These are phyloP conservation scores for Tribolium freemani DNA, from an alignment of 2,888 invertebrate species.

Conservation along the genomic window DNA sequence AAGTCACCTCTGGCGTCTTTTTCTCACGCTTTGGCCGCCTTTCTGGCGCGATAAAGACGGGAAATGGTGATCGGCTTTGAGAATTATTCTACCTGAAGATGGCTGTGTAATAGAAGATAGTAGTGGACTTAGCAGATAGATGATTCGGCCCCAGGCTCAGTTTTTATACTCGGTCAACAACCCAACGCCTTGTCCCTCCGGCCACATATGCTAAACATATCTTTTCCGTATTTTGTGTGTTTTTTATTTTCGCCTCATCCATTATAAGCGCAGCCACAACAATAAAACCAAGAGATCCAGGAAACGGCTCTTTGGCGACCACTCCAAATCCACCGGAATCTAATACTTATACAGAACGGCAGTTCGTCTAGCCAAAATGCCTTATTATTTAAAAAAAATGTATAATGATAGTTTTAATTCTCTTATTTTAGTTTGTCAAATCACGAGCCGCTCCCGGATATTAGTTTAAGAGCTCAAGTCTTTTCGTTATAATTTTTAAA, in stretches of 20 bases:
- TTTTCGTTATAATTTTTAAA: too few relatives aligned
- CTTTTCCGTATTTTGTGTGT: conserved; percentile 50
- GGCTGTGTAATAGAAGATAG: conserved; percentile 52
- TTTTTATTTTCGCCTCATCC: conserved; percentile 41
- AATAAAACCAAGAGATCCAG: conserved; percentile 11
- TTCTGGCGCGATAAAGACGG: background rate
- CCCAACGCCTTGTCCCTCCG: conserved; percentile 48
- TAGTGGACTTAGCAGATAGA: conserved; percentile 54
- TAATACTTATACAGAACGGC: background rate
- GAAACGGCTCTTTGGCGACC: background rate
- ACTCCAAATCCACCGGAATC: background rate
- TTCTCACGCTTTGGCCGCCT: background rate
- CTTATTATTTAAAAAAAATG: too few relatives aligned
- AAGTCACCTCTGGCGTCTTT: conserved; percentile 9
- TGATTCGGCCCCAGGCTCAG: conserved; percentile 50
- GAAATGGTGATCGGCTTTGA: background rate
- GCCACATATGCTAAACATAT: conserved; percentile 53
- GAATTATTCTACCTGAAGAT: conserved; percentile 41
- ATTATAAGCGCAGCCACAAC: background rate
- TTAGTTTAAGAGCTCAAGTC: too few relatives aligned
- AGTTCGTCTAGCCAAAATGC: background rate
- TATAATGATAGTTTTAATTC: too few relatives aligned
- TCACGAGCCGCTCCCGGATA: too few relatives aligned
- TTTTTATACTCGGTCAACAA: conserved; percentile 56
- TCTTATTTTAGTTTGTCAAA: too few relatives aligned